These are phyloP conservation scores for Idaea dimidiata DNA, from an alignment of 2,888 invertebrate species.

Conservation along the genomic window DNA sequence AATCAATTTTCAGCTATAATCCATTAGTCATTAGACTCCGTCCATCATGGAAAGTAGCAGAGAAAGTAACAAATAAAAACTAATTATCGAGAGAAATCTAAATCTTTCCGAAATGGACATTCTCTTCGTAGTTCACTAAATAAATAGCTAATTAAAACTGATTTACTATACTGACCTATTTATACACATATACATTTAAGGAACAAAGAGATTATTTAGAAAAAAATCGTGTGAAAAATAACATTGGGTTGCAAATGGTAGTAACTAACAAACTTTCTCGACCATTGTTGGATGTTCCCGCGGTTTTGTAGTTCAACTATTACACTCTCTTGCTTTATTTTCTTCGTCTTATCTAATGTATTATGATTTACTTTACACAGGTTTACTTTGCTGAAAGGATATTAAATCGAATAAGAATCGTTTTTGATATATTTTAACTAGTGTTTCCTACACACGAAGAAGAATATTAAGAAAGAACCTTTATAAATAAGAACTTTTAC, in stretches of 20 bases:
- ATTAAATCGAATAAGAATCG: not conserved
- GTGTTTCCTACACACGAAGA: too few relatives aligned
- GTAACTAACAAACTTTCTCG: constrained; percentile 47
- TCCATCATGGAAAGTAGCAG: not conserved
- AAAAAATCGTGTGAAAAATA: constrained; percentile 22
- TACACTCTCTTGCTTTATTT: constrained; percentile 41
- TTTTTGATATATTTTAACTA: too few relatives aligned
- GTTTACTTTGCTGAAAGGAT: not conserved
- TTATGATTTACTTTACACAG: constrained; percentile 15
- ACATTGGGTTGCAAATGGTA: constrained; percentile 32
- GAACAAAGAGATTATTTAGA: not conserved
- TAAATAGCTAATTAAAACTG: not conserved
- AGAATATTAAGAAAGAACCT: too few relatives aligned
- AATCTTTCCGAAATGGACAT: not conserved
- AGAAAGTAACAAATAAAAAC: not conserved
- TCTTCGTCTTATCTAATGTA: constrained; percentile 33
- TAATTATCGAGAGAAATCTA: not conserved
- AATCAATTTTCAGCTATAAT: not conserved
- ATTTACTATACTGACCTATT: not conserved
- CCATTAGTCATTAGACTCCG: not conserved
- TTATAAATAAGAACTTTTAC: too few relatives aligned
- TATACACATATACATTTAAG: not conserved
- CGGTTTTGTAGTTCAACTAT: constrained; percentile 43
- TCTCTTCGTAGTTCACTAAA: not conserved
- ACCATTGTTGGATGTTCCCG: constrained; percentile 46